These are phyloP conservation scores for Hyaena hyaena DNA, from an alignment of 2,113 vertebrate genomes.

Conservation along the genomic window DNA sequence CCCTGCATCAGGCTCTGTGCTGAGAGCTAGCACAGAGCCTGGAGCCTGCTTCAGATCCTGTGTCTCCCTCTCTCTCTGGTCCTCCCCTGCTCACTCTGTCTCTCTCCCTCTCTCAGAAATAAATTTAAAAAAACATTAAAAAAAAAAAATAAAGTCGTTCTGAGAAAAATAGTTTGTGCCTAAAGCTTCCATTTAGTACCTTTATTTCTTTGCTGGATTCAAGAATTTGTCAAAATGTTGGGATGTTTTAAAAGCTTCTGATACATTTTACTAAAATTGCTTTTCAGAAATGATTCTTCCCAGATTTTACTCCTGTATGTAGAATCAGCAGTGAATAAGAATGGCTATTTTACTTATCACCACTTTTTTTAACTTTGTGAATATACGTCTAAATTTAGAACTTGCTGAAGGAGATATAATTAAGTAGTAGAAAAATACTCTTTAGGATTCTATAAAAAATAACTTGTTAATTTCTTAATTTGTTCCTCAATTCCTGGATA, in stretches of 20 bases:
- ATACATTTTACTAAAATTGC: background rate
- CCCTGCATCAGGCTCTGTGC: no score
- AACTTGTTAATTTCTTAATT: background rate
- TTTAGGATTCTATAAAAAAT: background rate
- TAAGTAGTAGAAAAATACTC: background rate
- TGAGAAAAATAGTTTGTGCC: background rate
- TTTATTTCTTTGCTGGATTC: background rate
- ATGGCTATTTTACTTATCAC: background rate
- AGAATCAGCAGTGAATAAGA: background rate
- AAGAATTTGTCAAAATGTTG: background rate
- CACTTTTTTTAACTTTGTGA: background rate
- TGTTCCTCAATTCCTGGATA: background rate
- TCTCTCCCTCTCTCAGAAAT: no score
- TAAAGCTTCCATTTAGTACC: background rate
- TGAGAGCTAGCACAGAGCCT: no score
- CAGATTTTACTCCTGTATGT: background rate
- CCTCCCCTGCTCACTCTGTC: no score
- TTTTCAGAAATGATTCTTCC: background rate
- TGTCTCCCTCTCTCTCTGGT: no score
- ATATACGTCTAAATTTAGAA: background rate
- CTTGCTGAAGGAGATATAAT: background rate
- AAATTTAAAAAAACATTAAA: no score
- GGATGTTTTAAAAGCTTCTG: slow-evolving; percentile 24
- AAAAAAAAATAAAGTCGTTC: background rate
- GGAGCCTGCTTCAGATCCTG: no score